Evolutionary conservation across 2,888 invertebrate species (phyloP).

Genomic region (Norana najaformis): DNA sequence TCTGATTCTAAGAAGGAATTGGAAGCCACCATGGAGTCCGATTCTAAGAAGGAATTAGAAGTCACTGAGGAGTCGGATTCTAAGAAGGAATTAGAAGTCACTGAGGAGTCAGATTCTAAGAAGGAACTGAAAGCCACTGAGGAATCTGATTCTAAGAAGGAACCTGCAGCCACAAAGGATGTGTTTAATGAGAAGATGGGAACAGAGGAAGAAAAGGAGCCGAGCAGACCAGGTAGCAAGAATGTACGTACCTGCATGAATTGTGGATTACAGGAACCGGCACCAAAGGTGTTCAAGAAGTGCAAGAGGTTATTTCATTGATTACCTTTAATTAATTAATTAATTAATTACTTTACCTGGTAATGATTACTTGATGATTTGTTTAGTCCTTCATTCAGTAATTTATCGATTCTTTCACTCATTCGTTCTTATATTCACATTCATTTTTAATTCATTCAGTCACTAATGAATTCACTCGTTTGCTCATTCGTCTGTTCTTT

Average conservation of each 20-base stretch:
- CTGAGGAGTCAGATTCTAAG: not conserved
- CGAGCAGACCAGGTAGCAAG: not conserved
- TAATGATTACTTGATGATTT: not conserved
- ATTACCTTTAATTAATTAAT: not conserved
- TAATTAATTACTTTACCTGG: too few species aligned
- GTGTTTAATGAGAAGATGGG: not conserved
- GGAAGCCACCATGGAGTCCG: not conserved
- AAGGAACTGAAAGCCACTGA: not conserved
- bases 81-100: not conserved
- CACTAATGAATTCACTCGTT: too few species aligned
- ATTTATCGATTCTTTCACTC: too few species aligned
- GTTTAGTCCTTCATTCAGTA: too few species aligned
- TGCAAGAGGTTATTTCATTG: not conserved
- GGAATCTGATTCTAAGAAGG: not conserved
- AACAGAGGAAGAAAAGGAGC: not conserved
- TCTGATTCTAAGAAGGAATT: not conserved
- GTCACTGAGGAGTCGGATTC: not conserved
- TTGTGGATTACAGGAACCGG: not conserved
- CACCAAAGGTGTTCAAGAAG: constrained; percentile 13
- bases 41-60: not conserved
- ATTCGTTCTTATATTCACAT: too few species aligned
- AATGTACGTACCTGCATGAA: not conserved
- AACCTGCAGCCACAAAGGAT: not conserved
- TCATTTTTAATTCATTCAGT: too few species aligned
- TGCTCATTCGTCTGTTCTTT: too few species aligned